Conservation (phyloP, 2,113 vertebrate genomes). For the Caretta caretta region DNA sequence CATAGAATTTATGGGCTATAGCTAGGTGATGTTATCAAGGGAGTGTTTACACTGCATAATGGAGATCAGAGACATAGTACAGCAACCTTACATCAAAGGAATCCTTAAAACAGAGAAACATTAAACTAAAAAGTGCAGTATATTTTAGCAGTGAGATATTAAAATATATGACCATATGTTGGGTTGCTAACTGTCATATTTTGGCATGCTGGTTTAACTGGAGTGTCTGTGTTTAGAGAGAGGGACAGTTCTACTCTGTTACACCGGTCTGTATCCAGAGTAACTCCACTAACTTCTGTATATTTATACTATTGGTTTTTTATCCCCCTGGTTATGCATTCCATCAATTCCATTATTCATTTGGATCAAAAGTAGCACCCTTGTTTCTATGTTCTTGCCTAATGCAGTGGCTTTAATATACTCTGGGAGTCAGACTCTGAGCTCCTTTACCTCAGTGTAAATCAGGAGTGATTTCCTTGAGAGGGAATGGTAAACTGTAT, state of each 20-base stretch:
- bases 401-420: neutral
- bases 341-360: neutral
- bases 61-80: constrained; percentile 42
- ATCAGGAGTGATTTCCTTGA: neutral
- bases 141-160: constrained; percentile 9
- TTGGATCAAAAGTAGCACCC: neutral
- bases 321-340: neutral
- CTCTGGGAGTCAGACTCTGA: neutral
- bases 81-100: constrained; percentile 62
- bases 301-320: neutral
- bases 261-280: neutral
- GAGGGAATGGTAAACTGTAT: neutral
- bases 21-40: constrained; percentile 44
- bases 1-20: constrained; percentile 42
- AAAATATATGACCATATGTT: neutral
- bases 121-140: neutral
- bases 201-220: neutral
- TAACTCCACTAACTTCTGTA: neutral
- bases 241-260: neutral
- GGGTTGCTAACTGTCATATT: neutral
- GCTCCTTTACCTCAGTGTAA: neutral
- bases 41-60: constrained; percentile 64
- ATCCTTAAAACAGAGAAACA: constrained; percentile 35
- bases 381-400: neutral
- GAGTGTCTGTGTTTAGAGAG: neutral